Evolutionary conservation across 2,888 invertebrate genomes (phyloP).

Genomic region (Agrochola lychnidis): DNA sequence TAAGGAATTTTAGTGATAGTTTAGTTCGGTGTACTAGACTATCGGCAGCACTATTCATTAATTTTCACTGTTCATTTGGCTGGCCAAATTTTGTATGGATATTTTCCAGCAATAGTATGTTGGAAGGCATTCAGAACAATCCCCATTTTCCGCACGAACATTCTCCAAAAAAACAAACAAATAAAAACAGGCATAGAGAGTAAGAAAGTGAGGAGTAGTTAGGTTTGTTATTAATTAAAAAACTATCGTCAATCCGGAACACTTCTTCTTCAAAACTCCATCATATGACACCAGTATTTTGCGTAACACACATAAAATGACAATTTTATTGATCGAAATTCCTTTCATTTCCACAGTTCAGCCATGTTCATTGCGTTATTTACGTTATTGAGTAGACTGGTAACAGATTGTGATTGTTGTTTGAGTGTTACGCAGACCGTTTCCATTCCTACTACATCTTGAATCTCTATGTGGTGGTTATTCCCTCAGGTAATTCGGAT

Average conservation of each 20-base stretch:
- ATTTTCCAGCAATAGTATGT: background rate
- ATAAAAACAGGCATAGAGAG: no score
- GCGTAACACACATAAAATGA: background rate
- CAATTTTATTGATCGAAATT: no score
- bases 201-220: no score
- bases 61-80: background rate
- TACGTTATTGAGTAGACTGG: no score
- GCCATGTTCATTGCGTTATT: no score
- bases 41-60: no score
- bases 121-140: background rate
- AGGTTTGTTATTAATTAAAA: background rate
- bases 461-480: conserved; percentile 58
- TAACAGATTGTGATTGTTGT: no score
- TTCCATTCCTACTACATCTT: conserved; percentile 58
- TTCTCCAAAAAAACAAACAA: no score
- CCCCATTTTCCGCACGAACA: no score
- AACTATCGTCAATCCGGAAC: background rate
- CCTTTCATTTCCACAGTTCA: no score
- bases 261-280: background rate
- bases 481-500: conserved; percentile 85
- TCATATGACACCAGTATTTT: background rate
- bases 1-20: no score
- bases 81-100: background rate
- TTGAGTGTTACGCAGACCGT: conserved; percentile 22
- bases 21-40: no score